Percentiles rank a stretch among this genome's conserved stretches.
Conservation (phyloP, 2,888 invertebrate species). For the Rugalucina vietnamica region DNA sequence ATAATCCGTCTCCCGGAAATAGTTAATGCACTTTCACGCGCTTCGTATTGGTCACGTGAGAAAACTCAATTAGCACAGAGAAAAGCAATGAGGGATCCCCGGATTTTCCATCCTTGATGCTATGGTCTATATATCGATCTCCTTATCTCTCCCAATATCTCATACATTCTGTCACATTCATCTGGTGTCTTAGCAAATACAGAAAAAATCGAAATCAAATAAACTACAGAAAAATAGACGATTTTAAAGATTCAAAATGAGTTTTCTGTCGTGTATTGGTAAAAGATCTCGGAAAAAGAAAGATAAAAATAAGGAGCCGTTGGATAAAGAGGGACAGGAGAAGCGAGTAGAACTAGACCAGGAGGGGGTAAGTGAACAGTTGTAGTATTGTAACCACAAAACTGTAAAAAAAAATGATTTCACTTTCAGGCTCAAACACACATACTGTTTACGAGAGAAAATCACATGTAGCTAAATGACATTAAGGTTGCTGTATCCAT, state of each 20-base stretch:
- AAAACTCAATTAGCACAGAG: not conserved
- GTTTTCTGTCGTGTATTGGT: constrained; percentile 62
- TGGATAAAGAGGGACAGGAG: constrained; percentile 20
- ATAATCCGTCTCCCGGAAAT: not conserved
- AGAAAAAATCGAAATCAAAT: not conserved
- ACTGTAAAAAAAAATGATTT: too few species aligned
- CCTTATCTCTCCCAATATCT: constrained; percentile 1
- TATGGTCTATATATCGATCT: not conserved
- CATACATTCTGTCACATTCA: constrained; percentile 23
- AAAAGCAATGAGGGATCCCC: not conserved
- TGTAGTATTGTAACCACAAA: too few species aligned
- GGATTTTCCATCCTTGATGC: not conserved
- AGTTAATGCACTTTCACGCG: constrained; percentile 1
- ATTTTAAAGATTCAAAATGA: constrained; percentile 34
- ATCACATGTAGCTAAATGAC: too few species aligned
- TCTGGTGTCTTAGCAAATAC: constrained; percentile 28
- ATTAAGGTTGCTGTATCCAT: too few species aligned
- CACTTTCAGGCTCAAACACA: too few species aligned
- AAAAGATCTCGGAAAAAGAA: constrained; percentile 53
- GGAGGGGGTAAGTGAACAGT: not conserved
- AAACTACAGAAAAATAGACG: not conserved
- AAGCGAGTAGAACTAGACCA: not conserved
- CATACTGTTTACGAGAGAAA: too few species aligned
- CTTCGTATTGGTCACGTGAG: not conserved
- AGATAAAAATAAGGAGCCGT: constrained; percentile 30